Base-by-base conservation (phyloP, 2,113 vertebrate species). In the Hirundichthys speculiger region DNA sequence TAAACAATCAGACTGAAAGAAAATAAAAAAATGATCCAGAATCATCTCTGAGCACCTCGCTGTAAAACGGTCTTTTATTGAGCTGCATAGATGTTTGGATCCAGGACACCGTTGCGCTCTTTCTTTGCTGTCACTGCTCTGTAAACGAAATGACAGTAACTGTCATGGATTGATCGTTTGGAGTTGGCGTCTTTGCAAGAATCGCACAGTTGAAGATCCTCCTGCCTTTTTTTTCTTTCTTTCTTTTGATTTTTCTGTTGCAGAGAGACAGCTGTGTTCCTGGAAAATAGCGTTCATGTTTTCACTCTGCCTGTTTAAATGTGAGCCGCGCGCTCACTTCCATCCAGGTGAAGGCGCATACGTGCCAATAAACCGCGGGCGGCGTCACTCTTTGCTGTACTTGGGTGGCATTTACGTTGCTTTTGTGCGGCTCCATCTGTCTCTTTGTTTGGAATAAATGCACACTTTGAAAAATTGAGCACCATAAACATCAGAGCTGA, bases 401-500 rank as follows among this genome's bases (percentile, higher is more conserved):
- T 45, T 15, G 19, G 41, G 34, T 14, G 54, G 61, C 40, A 50
- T 19, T 13, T 10, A 27, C n/a, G 57, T 40, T 10, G 47, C 24
- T 45, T 59, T 5, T 34, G 45, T 61, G 58, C 50, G 49, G 73
- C 51, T 75, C 68, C 76, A 72, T 82, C 70, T 80, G 71, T 69
- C 61, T 70, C 40, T 1, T 9, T 9, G 52, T 53, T 75, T 69
- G 69, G 76, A 79, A 73, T 80, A 60, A 78, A 75, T 56, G 58
- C 48, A 40, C 12, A 18, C 64, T 48, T 65, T 65, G 73, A 63
- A 34, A 76, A 83, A 84, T 54, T 69, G 77, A 69, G 72, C 59
- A 46, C 60, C 59, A 62, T 82, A 83, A 83, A 83, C 52, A 48
- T 79, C 81, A 73, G 69, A 61, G 67, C 41, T 34, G 63, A 77